A percentile compares a stretch with the other conserved stretches of the same genome.
These are phyloP conservation scores for Ophioderma brevispina DNA, from an alignment of 35 echinoderm and acorn worm species.

Conservation along the genomic window DNA sequence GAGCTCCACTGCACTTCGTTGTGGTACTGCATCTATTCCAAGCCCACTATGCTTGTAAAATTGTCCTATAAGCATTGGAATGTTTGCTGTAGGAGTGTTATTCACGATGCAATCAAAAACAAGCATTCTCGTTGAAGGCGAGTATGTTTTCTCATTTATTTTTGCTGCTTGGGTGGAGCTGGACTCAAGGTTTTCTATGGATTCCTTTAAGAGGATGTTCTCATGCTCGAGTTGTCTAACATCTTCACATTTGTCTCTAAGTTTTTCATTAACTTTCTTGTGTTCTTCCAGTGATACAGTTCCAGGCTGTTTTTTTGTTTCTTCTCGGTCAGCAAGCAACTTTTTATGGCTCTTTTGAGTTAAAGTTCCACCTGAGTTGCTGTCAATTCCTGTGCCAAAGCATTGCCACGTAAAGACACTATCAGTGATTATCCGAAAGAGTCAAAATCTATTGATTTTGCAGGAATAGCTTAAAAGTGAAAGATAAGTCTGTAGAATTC, in stretches of 20 bases:
- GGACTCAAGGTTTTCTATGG: constrained; percentile 50
- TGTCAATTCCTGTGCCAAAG: too few species aligned
- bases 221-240: constrained; percentile 41
- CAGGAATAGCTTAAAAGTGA: too few species aligned
- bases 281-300: constrained; percentile 11
- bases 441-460: too few species aligned
- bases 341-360: too few species aligned
- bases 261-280: not conserved
- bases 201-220: constrained; percentile 37
- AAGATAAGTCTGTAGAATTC: too few species aligned
- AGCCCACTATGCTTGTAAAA: constrained; percentile 16
- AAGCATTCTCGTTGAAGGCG: constrained; percentile 34
- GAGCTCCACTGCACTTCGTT: constrained; percentile 56
- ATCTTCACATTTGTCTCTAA: constrained; percentile 38
- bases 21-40: constrained; percentile 36
- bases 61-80: constrained; percentile 3
- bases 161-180: not conserved
- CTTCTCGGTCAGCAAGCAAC: too few species aligned
- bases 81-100: constrained; percentile 57
- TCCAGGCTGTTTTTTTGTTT: too few species aligned
- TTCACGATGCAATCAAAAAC: constrained; percentile 63
- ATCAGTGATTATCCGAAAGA: too few species aligned
- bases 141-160: constrained; percentile 42
- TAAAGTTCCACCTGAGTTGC: too few species aligned
- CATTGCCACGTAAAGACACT: too few species aligned